These are phyloP conservation scores for Apamea crenata DNA, from an alignment of 2,888 invertebrate genomes.

Conservation along the genomic window DNA sequence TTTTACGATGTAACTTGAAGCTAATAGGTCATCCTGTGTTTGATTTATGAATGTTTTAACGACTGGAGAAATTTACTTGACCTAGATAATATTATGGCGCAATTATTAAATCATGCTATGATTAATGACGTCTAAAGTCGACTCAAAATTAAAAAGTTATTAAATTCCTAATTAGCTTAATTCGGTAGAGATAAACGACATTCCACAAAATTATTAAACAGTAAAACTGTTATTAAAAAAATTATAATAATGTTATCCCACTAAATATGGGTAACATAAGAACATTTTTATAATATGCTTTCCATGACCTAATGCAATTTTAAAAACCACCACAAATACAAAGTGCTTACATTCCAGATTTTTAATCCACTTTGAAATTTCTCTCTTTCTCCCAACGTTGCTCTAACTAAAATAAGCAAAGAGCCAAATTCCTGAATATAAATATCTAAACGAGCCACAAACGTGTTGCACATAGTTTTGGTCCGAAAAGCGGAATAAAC, in stretches of 20 bases:
- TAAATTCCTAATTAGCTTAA: neutral
- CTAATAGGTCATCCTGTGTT: slow-evolving; percentile 59
- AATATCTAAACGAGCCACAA: slow-evolving; percentile 52
- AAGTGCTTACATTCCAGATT: neutral
- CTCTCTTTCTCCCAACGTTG: slow-evolving; percentile 7
- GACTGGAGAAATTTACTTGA: slow-evolving; percentile 39
- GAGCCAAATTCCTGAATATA: slow-evolving; percentile 28
- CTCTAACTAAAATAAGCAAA: slow-evolving; percentile 11
- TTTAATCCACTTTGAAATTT: neutral
- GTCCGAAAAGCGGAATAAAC: slow-evolving; percentile 72
- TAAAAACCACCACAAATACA: neutral
- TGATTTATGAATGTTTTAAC: slow-evolving; percentile 63
- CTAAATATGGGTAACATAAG: neutral
- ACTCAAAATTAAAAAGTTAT: neutral
- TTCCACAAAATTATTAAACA: neutral
- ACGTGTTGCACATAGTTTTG: slow-evolving; percentile 59
- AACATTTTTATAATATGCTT: neutral
- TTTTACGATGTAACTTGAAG: slow-evolving; percentile 62
- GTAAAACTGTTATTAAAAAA: neutral
- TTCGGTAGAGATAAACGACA: neutral
- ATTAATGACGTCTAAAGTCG: slow-evolving; percentile 2
- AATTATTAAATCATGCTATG: slow-evolving; percentile 2
- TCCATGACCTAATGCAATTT: too few species aligned
- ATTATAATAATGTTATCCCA: neutral
- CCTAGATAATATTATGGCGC: slow-evolving; percentile 24